phyloP scores from a whole-genome alignment of 2,888 invertebrate species.

The Erynnis tages region DNA sequence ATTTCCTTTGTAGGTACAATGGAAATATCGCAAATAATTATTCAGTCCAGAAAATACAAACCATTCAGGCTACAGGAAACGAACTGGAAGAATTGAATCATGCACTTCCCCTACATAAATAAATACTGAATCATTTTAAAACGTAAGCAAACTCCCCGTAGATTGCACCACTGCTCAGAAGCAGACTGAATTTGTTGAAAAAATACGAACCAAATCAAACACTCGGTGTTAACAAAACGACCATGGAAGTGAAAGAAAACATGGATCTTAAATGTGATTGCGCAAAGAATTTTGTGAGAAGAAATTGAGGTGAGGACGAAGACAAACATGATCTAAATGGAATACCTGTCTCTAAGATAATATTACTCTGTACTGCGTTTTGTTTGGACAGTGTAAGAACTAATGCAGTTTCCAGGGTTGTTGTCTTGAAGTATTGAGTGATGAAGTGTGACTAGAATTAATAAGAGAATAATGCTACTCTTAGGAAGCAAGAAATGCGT shows the following conservation, averaged over 20 bases:
- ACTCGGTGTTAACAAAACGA: conserved; percentile 19
- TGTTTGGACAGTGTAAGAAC: no score
- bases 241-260: conserved; percentile 26
- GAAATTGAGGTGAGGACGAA: conserved; percentile 20
- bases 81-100: conserved; percentile 1
- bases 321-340: no score
- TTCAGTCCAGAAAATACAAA: background rate
- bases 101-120: background rate
- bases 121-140: conserved; percentile 9
- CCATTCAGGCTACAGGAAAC: background rate
- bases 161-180: conserved; percentile 1
- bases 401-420: no score
- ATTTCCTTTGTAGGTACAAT: no score
- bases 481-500: no score
- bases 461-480: no score
- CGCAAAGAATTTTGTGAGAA: conserved; percentile 18
- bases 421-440: no score
- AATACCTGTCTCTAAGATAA: no score
- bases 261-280: conserved; percentile 22
- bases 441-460: no score
- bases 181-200: conserved; percentile 24
- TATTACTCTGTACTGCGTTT: no score
- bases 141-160: conserved; percentile 1
- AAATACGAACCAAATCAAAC: conserved; percentile 26
- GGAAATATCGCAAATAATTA: no score